Base-by-base conservation (phyloP, 2,888 invertebrate genomes). In the Philonicus albiceps region DNA sequence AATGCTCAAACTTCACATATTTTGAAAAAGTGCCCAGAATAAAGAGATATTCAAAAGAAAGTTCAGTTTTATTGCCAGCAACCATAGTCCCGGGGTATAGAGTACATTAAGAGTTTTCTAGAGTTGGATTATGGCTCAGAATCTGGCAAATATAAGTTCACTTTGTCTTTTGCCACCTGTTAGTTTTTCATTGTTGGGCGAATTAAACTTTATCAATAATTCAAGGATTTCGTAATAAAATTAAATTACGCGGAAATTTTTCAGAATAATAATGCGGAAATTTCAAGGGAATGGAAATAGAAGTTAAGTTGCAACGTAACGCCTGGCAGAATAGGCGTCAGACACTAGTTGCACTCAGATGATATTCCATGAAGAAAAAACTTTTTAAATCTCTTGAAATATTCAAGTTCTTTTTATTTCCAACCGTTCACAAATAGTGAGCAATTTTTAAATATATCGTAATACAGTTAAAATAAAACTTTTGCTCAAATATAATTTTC, bases 41-140 rank as follows among this genome's bases (percentile, higher is more conserved):
- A 19, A n/a, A 22, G 40, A 75, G 78, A 27, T 78, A 78, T 78
- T 49, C 78, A 78, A 78, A 78, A 43, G 78, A 78, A 78, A 78
- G 49, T 78, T 78, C 27, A 8, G 13, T 49, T 40, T 78, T 78
- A 78, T 78, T 78, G 78, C 78, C 78, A 49, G 49, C 22, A 78
- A 19, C 34, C 19, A 34, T 22, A 7, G 76, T 40, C 8, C 8
- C 34, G 76, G 22, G 34, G 16, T n/a, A 37, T 13, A 22, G 40
- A 76, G 76, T 76, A 27, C 40, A 34, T 37, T 37, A 76, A 40
- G 22, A 37, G 34, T 40, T 76, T 64, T 19, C 64, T 64, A 64
- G 64, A 64, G 64, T 64, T 64, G 64, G 64, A 64, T 64, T 64
- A 64, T 64, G 19, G 22, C 64, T 27, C 22, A 7, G 64, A 22